phyloP scores from a whole-genome alignment of 2,888 invertebrate genomes.

The Parthenolecanium corni region DNA sequence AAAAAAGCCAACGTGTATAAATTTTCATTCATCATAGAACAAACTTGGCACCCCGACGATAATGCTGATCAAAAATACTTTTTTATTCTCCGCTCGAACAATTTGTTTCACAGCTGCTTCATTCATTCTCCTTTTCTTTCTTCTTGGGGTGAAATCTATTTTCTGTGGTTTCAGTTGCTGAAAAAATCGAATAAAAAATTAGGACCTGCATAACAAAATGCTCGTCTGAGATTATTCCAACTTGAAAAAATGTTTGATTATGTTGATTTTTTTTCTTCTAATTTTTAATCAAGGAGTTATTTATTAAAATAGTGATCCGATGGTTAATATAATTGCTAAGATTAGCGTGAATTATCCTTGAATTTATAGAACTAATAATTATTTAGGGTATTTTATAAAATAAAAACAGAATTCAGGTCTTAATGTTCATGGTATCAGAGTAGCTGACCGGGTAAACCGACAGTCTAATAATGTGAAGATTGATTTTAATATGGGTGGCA shows the following conservation, averaged over 20 bases:
- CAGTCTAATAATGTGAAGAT: neutral
- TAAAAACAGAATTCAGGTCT: too few species aligned
- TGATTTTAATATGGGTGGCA: neutral
- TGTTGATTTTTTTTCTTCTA: too few species aligned
- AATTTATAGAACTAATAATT: too few species aligned
- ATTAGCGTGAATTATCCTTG: too few species aligned
- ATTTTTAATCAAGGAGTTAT: too few species aligned
- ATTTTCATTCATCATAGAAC: neutral
- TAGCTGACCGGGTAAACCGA: neutral
- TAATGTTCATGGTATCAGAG: neutral
- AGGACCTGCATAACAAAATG: too few species aligned
- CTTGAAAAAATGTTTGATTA: too few species aligned
- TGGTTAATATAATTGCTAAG: too few species aligned
- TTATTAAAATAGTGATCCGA: too few species aligned
- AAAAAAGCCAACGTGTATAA: slow-evolving; percentile 35
- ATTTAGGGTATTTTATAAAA: too few species aligned
- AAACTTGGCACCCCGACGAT: neutral
- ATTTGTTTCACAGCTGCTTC: slow-evolving; percentile 65
- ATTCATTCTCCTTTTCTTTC: slow-evolving; percentile 64
- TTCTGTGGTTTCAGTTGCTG: slow-evolving; percentile 66
- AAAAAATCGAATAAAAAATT: slow-evolving; percentile 40
- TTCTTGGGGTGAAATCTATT: slow-evolving; percentile 61
- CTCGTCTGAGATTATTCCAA: too few species aligned
- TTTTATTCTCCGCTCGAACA: slow-evolving; percentile 53
- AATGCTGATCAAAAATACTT: slow-evolving; percentile 43